These are phyloP conservation scores for Pristionchus exspectatus DNA, from an alignment of 2,888 invertebrate species.

Conservation along the genomic window DNA sequence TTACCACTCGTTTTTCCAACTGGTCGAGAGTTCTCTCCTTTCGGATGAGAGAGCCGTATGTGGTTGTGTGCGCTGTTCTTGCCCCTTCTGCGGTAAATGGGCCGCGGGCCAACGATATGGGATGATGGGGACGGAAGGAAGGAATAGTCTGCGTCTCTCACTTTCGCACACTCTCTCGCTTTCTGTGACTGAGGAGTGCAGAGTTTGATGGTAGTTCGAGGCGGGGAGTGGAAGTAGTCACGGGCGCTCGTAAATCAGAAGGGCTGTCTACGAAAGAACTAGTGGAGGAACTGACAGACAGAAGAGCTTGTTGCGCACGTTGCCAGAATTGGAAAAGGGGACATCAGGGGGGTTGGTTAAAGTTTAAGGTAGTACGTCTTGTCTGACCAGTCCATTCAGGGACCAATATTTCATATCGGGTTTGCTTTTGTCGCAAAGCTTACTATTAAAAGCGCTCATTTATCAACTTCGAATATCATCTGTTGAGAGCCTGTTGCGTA, in stretches of 20 bases:
- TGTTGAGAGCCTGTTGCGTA: neutral
- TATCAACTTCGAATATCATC: neutral
- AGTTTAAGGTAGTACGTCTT: no score
- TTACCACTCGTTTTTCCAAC: neutral
- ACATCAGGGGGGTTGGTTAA: neutral
- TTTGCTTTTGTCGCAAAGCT: no score
- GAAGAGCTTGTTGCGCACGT: neutral
- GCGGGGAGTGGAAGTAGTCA: neutral
- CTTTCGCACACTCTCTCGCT: no score
- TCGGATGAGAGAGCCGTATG: neutral
- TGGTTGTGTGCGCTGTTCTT: neutral
- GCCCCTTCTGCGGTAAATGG: slow-evolving; percentile 24
- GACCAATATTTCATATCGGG: no score
- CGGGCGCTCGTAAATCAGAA: neutral
- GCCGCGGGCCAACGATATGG: neutral
- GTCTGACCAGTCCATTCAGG: no score
- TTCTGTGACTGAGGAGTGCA: no score
- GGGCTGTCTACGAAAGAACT: neutral
- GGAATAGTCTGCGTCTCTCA: neutral
- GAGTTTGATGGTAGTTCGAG: no score
- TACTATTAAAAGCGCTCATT: no score
- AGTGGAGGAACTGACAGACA: neutral
- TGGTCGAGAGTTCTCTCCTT: slow-evolving; percentile 5
- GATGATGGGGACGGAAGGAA: neutral
- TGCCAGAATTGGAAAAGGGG: neutral